Percentiles rank a stretch among this genome's conserved stretches.
phyloP scores from a whole-genome alignment of 2,797 vertebrate genomes.

The Arremon brunneinucha region DNA sequence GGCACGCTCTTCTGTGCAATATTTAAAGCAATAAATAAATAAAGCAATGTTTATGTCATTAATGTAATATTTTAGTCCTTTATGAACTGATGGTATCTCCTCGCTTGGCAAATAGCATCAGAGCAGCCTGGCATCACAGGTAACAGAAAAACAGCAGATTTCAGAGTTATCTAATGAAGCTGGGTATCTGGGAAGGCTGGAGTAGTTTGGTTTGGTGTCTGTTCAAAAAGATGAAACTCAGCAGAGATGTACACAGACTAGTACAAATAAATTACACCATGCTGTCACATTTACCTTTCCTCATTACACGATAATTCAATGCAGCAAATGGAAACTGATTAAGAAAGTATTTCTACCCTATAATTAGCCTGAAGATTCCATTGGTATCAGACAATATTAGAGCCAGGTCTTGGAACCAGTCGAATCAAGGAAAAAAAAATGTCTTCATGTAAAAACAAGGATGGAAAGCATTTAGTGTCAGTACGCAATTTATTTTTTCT shows the following conservation, averaged over 20 bases:
- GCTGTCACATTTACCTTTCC: not conserved
- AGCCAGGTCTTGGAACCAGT: not conserved
- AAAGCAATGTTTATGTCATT: not conserved
- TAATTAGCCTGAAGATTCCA: not conserved
- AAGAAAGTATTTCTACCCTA: constrained; percentile 11
- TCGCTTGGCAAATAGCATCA: not conserved
- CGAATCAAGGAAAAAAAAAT: not conserved
- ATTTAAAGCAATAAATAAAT: not conserved
- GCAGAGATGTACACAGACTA: not conserved
- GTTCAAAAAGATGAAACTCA: not conserved
- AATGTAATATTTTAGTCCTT: not conserved
- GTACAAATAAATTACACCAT: not conserved
- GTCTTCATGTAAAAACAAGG: not conserved
- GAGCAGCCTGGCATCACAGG: not conserved
- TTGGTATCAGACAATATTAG: not conserved
- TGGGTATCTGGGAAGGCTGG: not conserved
- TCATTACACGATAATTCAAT: not conserved
- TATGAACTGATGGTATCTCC: not conserved
- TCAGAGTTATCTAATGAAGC: not conserved
- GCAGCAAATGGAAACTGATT: constrained; percentile 7
- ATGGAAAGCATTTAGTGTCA: not conserved
- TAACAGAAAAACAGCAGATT: not conserved
- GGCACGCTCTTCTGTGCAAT: not conserved
- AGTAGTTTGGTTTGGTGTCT: not conserved
- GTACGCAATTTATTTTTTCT: constrained; percentile 18